Base-by-base conservation (phyloP, 2,113 vertebrate species). In the Hippoglossus stenolepis region DNA sequence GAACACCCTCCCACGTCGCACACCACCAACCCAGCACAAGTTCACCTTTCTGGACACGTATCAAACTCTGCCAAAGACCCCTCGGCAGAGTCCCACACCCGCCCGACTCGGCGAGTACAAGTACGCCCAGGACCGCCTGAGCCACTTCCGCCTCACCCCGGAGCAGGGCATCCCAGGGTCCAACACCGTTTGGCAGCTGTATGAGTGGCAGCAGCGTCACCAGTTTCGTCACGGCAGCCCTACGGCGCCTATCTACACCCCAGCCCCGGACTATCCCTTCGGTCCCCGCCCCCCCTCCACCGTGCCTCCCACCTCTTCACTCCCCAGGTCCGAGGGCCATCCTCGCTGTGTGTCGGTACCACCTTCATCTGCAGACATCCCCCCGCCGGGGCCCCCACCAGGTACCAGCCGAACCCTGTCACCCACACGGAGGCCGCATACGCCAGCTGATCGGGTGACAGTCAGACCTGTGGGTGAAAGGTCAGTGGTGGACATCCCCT, bases 131-230 rank as follows among this genome's bases (percentile, higher is more conserved):
- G 97, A 99, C 89, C 96, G 97, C 2, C 94, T 98, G 49, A 97
- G 95, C 90, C 97, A 98, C 92, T 94, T 97, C 92, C 96, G 95
- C 84, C 96, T 98, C 92, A 94, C 94, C 0, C 95, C 93, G 1
- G 95, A 91, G 24, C 86, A 65, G 61, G 94, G 92, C 0, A 94
- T 91, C 26, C 26, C 60, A 0, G 73, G 95, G 10, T 93, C 96
- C 0, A 95, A 91, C 79, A 96, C 95, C 0, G 96, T 97, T 31
- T 98, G 96, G 97, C 97, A 97, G 90, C 94, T 99, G 0, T 99
- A 97, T 0, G 97, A 99, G 85, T 98, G 98, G 97, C 97, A 99
- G 91, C 97, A 99, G 92, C 93, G 98, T 35, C 97, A 98, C 87
- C 96, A 97, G 69, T 99, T 94, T 88, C 96, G 97, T 1, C 97